phyloP scores from a whole-genome alignment of 2,888 invertebrate genomes.

The Nephrocerus scutellatus region DNA sequence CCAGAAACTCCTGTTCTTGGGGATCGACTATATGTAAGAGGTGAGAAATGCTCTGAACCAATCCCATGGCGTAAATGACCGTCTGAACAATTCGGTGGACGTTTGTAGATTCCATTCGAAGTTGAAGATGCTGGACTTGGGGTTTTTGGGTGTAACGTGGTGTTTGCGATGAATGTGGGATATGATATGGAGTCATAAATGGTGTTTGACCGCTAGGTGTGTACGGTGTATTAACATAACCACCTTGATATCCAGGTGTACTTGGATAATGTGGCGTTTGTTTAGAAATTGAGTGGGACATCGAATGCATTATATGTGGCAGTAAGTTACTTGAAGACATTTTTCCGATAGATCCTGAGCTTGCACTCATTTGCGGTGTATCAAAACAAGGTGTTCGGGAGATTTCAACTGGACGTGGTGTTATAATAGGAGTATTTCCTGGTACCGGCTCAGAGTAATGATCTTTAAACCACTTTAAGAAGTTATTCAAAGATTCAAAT shows the following conservation, averaged over 20 bases:
- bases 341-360: slow-evolving; percentile 62
- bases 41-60: too few species aligned
- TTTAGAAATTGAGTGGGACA: slow-evolving; percentile 66
- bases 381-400: slow-evolving; percentile 30
- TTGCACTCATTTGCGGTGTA: slow-evolving; percentile 38
- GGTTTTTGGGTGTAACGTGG: slow-evolving; percentile 54
- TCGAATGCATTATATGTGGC: slow-evolving; percentile 65
- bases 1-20: too few species aligned
- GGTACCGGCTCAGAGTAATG: slow-evolving; percentile 90
- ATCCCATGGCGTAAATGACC: too few species aligned
- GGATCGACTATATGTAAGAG: too few species aligned
- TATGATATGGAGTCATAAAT: slow-evolving; percentile 85
- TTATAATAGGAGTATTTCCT: slow-evolving; percentile 60
- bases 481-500: slow-evolving; percentile 64
- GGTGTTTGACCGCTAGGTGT: slow-evolving; percentile 90
- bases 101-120: slow-evolving; percentile 52
- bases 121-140: slow-evolving; percentile 43
- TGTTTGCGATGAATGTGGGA: slow-evolving; percentile 60
- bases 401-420: slow-evolving; percentile 53
- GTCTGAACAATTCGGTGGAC: slow-evolving; percentile 56
- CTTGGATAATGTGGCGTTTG: slow-evolving; percentile 65
- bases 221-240: slow-evolving; percentile 79
- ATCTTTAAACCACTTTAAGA: slow-evolving; percentile 97
- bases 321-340: too few species aligned
- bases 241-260: slow-evolving; percentile 60